Percentiles rank a stretch among this genome's conserved stretches.
These are phyloP conservation scores for Abrostola tripartita DNA, from an alignment of 2,888 invertebrate genomes.

Conservation along the genomic window DNA sequence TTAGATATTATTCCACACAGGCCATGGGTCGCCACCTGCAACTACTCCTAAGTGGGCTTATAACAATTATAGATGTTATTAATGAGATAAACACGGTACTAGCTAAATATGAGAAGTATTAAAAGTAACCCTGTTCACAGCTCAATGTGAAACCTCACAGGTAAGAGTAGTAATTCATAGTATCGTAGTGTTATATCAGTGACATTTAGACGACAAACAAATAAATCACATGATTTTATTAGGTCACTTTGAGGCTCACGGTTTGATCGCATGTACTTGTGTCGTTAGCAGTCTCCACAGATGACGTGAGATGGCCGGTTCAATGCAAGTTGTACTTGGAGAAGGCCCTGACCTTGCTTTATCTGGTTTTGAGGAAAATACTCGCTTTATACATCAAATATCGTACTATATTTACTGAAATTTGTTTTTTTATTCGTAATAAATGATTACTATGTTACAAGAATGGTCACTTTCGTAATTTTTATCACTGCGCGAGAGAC, in stretches of 20 bases:
- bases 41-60: too few relatives aligned
- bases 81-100: too few relatives aligned
- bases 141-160: too few relatives aligned
- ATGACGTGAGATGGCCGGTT: conserved; percentile 31
- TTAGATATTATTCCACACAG: too few relatives aligned
- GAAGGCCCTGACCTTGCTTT: conserved; percentile 34
- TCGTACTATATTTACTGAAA: background rate
- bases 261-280: background rate
- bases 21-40: too few relatives aligned
- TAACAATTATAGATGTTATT: too few relatives aligned
- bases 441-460: background rate
- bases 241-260: background rate
- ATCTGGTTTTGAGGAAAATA: conserved; percentile 34
- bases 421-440: background rate
- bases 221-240: background rate
- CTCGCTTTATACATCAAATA: background rate
- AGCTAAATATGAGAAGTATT: too few relatives aligned
- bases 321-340: conserved; percentile 17
- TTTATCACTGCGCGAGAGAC: background rate
- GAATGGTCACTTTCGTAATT: background rate
- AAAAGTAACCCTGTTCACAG: too few relatives aligned
- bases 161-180: too few relatives aligned
- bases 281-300: background rate
- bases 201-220: background rate
- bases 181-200: too few relatives aligned